Base-by-base conservation (phyloP, 2,888 invertebrate species). In the Acronicta aceris region DNA sequence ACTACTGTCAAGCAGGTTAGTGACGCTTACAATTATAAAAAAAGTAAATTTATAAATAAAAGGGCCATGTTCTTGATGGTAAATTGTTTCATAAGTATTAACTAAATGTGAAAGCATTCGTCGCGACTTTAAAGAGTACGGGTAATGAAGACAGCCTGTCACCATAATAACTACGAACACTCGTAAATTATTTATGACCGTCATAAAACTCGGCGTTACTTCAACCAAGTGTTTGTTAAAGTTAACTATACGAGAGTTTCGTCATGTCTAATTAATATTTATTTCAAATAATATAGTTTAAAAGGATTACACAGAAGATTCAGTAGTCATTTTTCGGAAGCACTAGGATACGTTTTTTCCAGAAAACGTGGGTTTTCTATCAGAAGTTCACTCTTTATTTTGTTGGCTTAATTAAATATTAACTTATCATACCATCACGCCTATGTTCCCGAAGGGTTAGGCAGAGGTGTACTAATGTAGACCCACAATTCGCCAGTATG, bases 141-240 rank as follows among this genome's bases (percentile, higher is more conserved):
- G 52, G 53, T 69, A 76, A 80, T 76, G 77, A 79, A 79, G 76
- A 77, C 63, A 60, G 70, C 68, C 76, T 74, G 77, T 81, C 78
- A 72, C 71, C 73, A 70, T 80, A 80, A 80, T 78, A 83, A 79
- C 81, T 74, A 76, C 63, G 64, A 70, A 66, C 67, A 77, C 72
- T 81, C 87, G 83, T 85, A 84, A 84, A 87, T 84, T 76, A 83
- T 88, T 88, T 85, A 88, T 82, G 82, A 65, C 69, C 16, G 66
- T 59, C 78, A 79, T 89, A 82, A 86, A 89, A 78, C 71, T 56
- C 63, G 76, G 64, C 74, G 79, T 84, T 76, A 51, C 71, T 79
- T 69, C 76, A 71, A 65, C 68, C 78, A 77, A 82, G 81, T 84
- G 82, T 84, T 83, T 80, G 76, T 81, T 82, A 74, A 77, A 70